Base-by-base conservation (phyloP, 2,797 vertebrate genomes). In the Alcedo atthis region DNA sequence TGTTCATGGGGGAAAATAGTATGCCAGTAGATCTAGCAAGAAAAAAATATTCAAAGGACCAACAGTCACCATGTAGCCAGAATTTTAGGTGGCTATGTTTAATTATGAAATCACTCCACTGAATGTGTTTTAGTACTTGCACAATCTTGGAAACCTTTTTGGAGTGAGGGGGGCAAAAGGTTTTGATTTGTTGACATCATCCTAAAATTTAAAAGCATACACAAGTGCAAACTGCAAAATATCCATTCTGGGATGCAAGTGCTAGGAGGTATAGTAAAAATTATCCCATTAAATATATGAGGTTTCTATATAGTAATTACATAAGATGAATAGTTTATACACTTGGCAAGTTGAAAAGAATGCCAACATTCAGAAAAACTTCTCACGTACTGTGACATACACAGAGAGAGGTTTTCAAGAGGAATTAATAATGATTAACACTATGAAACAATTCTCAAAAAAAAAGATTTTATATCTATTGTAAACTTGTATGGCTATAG, bases 391-490 rank as follows among this genome's bases (percentile, higher is more conserved):
- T 67, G 26, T n/a, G 49, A 63, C 14, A 74, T n/a, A 51, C 11
- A 85, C 15, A 74, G 68, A 51, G 10, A 93, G 54, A 82, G 51
- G 51, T 67, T 53, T 93, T 87, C 48, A 88, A 85, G 79, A 79
- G 22, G 1, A 94, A 79, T 89, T 76, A 76, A 85, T 49, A 2
- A 33, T 21, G 35, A 61, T 18, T 82, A 90, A 81, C 4, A 67
- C 49, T 46, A n/a, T 9, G 8, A 79, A 94, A 92, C 43, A 71
- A 83, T 43, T 82, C 80, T 40, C 12, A 61, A 87, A 89, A 54
- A 67, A 58, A 51, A 67, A 40, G 13, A 40, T 40, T n/a, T 9
- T 33, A 15, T 42, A 80, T 63, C 30, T 67, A 35, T 54, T 9
- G 37, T 64, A 46, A 86, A 26, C 63, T 68, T 93, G 62, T 84